Percentiles rank a stretch among this genome's conserved stretches.
Evolutionary conservation across 2,888 invertebrate genomes (phyloP).

Genomic region (Tigriopus californicus): DNA sequence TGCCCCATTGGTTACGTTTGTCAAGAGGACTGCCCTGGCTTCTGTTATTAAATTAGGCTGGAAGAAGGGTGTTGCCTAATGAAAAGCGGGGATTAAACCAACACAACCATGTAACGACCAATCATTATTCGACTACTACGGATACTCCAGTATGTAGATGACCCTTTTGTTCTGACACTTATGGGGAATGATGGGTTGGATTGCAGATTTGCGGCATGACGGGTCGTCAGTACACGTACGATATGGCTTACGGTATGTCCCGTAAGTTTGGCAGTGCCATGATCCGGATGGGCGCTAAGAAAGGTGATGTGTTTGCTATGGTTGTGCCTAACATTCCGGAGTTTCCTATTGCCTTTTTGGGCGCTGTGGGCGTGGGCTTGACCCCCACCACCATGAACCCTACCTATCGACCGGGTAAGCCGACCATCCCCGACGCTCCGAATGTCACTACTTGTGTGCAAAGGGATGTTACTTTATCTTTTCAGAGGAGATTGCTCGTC

Average conservation of each 20-base stretch:
- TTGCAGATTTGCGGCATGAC: slow-evolving; percentile 48
- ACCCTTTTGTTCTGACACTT: no score
- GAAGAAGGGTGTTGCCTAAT: no score
- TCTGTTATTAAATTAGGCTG: no score
- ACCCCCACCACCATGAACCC: slow-evolving; percentile 19
- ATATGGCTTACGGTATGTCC: slow-evolving; percentile 16
- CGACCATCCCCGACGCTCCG: no score
- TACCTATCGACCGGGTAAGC: slow-evolving; percentile 18
- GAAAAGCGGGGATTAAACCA: no score
- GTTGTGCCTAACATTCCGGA: slow-evolving; percentile 59
- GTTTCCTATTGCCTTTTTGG: slow-evolving; percentile 26
- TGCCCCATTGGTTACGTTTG: no score
- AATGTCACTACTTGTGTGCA: not conserved
- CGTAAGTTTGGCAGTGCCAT: slow-evolving; percentile 18
- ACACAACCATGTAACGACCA: no score
- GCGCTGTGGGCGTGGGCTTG: slow-evolving; percentile 17
- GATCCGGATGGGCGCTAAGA: slow-evolving; percentile 34
- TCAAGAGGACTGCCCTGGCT: no score
- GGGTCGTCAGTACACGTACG: slow-evolving; percentile 50
- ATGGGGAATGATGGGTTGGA: no score
- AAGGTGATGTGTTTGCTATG: slow-evolving; percentile 46
- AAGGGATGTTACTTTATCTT: not conserved
- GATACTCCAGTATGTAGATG: no score
- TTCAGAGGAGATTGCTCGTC: slow-evolving; percentile 40
- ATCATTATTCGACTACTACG: no score